These are phyloP conservation scores for Athripsodes cinereus DNA, from an alignment of 2,888 invertebrate genomes.

Conservation along the genomic window DNA sequence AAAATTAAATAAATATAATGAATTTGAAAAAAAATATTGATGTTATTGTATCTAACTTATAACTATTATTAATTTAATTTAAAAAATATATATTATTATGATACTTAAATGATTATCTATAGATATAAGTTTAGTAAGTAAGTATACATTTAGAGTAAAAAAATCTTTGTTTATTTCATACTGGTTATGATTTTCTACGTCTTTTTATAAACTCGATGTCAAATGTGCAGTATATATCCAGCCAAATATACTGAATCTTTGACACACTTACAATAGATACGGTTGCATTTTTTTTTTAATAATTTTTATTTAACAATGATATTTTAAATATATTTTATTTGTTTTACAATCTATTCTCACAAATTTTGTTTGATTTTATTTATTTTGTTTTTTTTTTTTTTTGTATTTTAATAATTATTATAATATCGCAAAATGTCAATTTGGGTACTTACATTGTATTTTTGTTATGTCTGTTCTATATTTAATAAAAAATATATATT, in stretches of 20 bases:
- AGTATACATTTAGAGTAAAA: no score
- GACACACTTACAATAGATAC: slow-evolving; percentile 5
- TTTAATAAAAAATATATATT: not conserved
- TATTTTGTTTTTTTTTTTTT: not conserved
- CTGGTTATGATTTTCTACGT: not conserved
- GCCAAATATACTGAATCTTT: slow-evolving; percentile 18
- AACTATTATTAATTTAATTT: no score
- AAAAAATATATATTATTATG: not conserved
- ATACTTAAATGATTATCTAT: not conserved
- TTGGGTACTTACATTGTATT: not conserved
- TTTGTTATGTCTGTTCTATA: not conserved
- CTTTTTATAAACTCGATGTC: slow-evolving; percentile 4
- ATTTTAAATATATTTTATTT: not conserved
- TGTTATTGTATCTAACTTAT: no score
- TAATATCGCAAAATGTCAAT: not conserved
- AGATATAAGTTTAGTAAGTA: not conserved
- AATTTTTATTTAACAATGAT: not conserved
- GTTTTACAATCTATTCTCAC: not conserved
- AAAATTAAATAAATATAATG: no score
- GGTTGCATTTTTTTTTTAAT: not conserved
- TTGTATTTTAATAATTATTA: not conserved
- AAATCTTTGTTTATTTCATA: not conserved
- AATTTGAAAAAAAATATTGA: no score
- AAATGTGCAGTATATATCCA: slow-evolving; percentile 16
- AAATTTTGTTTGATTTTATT: slow-evolving; percentile 2